Evolutionary conservation across 1,140 invertebrate species (phyloP), one percentile per base, ranked within the genome.

Genomic region (Prorops nasuta): DNA sequence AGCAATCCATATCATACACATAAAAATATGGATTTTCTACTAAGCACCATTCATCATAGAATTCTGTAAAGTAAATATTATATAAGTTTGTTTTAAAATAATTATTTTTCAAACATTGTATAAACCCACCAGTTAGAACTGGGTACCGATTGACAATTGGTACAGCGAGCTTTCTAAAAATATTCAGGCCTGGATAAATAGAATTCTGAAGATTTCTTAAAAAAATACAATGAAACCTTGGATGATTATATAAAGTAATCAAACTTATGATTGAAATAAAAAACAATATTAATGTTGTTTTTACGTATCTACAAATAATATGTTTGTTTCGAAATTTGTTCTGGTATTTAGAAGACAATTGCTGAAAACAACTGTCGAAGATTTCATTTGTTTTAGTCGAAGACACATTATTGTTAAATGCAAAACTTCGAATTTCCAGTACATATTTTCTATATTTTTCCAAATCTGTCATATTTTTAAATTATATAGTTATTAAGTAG

Each of bases 41-140:
- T 28, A 91, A 68, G 69, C 89, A 91, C 67, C 83, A 84, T 75
- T 91, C 88, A 77, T 90, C 87, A 63, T 90, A 89, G 48, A 83
- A 84, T 66, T 85, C 88, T 89, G 59, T 36, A 81, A 79, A 51
- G 34, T 32, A 31, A 18, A 41, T 41, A 39, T 28, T 15, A 28
- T 20, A 16, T 10, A 10, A 36, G 9, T 37, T 32, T 20, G 10
- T 22, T 15, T 49, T 44, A 32, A 10, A 20, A 45, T 42, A 16
- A 35, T 44, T 48, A 49, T 45, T 36, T 21, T 37, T 15, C 17
- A 1, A 15, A n/a, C 15, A 9, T n/a, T 21, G n/a, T n/a, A n/a
- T n/a, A 19, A 46, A 56, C 42, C 48, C 75, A 87, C 85, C 83
- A 67, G 84, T 83, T 45, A 87, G 56, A n/a, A 76, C 74, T 36